Evolutionary conservation across 2,888 invertebrate species (phyloP), one percentile per base, ranked within the genome.

Genomic region (Parelbella ahira): DNA sequence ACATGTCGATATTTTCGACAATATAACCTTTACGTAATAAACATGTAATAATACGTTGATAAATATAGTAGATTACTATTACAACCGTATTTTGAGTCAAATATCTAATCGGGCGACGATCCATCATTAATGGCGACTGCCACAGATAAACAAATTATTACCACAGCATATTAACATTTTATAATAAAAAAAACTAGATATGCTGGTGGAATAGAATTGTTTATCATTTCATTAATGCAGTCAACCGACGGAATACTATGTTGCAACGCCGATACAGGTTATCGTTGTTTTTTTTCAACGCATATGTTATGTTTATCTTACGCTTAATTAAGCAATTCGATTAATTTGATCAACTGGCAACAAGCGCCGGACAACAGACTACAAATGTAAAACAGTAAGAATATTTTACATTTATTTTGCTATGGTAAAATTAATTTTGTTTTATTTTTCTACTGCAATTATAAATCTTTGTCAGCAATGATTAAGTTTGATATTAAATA

Each of bases 171-270:
- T 24, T 34, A 34, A 1, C 4, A 21, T 23, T 33, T 13, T 13
- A 15, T 34, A 39, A 30, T 30, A 25, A 39, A 36, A 7, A 1
- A 37, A 44, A 21, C 30, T 15, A 38, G 27, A 20, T 20, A 11
- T 13, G 30, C 13, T 37, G 36, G 36, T 44, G 38, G 32, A 36
- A 37, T 36, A 25, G 32, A 24, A 49, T 38, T 38, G 50, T 63
- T 63, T 63, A 63, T 59, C 58, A 49, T 50, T 56, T 49, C 51
- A 60, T 57, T 47, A 45, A 54, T 57, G 50, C 29, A 46, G 41
- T 47, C 47, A 58, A 51, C 55, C 49, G 43, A 51, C 45, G 48
- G 24, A 21, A 41, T 49, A 63, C 56, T 50, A 61, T 60, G 60
- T 68, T 58, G 59, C 61, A 48, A 33, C 28, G 30, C 41, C 30